phyloP scores from a whole-genome alignment of 2,888 invertebrate genomes.

The Esperia sulphurella region DNA sequence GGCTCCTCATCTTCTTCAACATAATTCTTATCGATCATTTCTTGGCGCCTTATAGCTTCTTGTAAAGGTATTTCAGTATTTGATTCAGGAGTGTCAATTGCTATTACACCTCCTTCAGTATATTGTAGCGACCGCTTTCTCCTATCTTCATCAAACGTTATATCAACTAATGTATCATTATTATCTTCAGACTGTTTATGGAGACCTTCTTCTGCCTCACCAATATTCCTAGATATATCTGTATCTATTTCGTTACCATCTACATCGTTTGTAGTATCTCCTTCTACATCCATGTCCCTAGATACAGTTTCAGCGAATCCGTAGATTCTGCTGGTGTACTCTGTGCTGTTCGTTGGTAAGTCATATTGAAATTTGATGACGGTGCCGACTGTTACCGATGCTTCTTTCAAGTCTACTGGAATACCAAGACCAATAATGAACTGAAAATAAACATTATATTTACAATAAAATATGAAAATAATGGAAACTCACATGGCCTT shows the following conservation, averaged over 20 bases:
- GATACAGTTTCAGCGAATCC: slow-evolving; percentile 64
- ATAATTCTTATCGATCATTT: slow-evolving; percentile 59
- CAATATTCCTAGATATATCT: slow-evolving; percentile 29
- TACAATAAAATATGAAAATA: neutral
- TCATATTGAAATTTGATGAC: slow-evolving; percentile 84
- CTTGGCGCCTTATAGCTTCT: slow-evolving; percentile 72
- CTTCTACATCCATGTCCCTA: slow-evolving; percentile 52
- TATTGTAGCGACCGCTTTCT: slow-evolving; percentile 50
- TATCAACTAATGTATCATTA: slow-evolving; percentile 60
- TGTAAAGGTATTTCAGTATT: slow-evolving; percentile 53
- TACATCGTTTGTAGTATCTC: slow-evolving; percentile 4
- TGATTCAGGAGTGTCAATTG: slow-evolving; percentile 23
- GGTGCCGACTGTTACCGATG: slow-evolving; percentile 81
- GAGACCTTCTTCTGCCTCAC: slow-evolving; percentile 21
- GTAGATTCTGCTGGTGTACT: slow-evolving; percentile 75
- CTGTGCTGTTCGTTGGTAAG: slow-evolving; percentile 81
- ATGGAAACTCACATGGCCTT: no score
- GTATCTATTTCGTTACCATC: slow-evolving; percentile 21
- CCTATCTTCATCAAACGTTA: slow-evolving; percentile 56
- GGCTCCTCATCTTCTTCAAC: slow-evolving; percentile 44
- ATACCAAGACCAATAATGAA: slow-evolving; percentile 83
- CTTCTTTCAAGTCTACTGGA: slow-evolving; percentile 81
- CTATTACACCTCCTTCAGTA: slow-evolving; percentile 52
- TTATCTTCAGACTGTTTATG: slow-evolving; percentile 26
- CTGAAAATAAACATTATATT: slow-evolving; percentile 54